phyloP scores from a whole-genome alignment of 2,113 vertebrate genomes.

The Crotalus helleri region DNA sequence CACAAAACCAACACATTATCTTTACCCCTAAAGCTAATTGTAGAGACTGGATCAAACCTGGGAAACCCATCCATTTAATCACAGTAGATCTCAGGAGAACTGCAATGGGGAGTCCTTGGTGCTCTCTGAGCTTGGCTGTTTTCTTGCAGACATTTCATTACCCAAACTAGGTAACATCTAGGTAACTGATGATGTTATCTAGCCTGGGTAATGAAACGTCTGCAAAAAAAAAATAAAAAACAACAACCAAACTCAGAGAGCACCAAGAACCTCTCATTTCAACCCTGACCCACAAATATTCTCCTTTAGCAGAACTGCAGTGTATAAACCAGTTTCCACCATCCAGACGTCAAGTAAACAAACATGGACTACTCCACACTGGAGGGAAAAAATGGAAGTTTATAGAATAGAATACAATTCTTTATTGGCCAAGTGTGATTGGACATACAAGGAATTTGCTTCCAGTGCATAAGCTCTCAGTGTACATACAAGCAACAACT shows the following conservation, averaged over 20 bases:
- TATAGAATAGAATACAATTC: too few species aligned
- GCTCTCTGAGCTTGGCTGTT: too few species aligned
- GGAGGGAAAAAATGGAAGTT: fast-evolving
- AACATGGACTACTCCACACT: background rate
- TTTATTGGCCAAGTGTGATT: too few species aligned
- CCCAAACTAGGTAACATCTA: too few species aligned
- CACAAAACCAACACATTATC: background rate
- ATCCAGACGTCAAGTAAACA: background rate
- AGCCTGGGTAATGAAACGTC: background rate
- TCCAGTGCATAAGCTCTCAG: too few species aligned
- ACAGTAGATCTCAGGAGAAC: background rate
- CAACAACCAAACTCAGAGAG: too few species aligned
- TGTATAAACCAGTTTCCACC: background rate
- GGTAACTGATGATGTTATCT: background rate
- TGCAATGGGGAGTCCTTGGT: background rate
- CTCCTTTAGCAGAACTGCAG: background rate
- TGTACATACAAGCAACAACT: too few species aligned
- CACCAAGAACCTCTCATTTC: too few species aligned
- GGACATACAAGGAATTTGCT: too few species aligned
- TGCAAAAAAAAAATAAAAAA: too few species aligned
- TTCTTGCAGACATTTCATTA: too few species aligned
- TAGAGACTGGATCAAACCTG: background rate
- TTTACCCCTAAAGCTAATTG: background rate
- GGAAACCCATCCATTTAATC: background rate
- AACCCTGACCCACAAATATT: background rate